phyloP scores from a whole-genome alignment of 2,888 invertebrate genomes.

The Dusona sp. region DNA sequence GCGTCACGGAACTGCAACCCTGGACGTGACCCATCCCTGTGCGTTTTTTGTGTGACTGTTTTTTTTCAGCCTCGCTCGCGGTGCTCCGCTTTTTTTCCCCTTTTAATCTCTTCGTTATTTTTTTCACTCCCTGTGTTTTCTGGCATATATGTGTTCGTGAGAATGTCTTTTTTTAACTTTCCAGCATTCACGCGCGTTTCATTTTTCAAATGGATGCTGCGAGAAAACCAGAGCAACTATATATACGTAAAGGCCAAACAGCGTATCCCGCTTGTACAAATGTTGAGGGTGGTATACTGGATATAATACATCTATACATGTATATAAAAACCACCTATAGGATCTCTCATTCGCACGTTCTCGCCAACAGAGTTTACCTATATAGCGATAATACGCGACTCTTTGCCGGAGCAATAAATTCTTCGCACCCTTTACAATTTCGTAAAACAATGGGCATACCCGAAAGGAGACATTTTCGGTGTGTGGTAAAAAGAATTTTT shows the following conservation, averaged over 20 bases:
- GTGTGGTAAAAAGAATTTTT: slow-evolving; percentile 59
- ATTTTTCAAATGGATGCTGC: slow-evolving; percentile 83
- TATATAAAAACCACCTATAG: slow-evolving; percentile 28
- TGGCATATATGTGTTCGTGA: slow-evolving; percentile 18
- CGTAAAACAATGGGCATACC: slow-evolving; percentile 69
- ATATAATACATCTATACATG: slow-evolving; percentile 9
- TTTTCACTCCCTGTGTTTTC: slow-evolving; percentile 59
- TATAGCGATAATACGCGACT: slow-evolving; percentile 57
- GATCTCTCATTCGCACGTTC: slow-evolving; percentile 65
- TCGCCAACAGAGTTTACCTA: slow-evolving; percentile 44
- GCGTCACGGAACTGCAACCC: slow-evolving; percentile 69
- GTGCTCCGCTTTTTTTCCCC: slow-evolving; percentile 69
- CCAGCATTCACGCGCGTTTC: slow-evolving; percentile 68
- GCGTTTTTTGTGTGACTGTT: slow-evolving; percentile 62
- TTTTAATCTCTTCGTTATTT: slow-evolving; percentile 69
- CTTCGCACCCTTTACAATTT: slow-evolving; percentile 80
- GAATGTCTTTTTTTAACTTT: slow-evolving; percentile 55
- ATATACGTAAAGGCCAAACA: slow-evolving; percentile 47
- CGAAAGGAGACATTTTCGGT: slow-evolving; percentile 67
- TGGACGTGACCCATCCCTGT: slow-evolving; percentile 65
- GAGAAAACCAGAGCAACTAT: slow-evolving; percentile 46
- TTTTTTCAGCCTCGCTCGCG: slow-evolving; percentile 64
- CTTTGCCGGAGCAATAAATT: slow-evolving; percentile 80
- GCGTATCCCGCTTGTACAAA: slow-evolving; percentile 81
- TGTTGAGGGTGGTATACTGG: slow-evolving; percentile 77